These are phyloP conservation scores for Crotalus horridus DNA, from an alignment of 2,113 vertebrate genomes.

Conservation along the genomic window DNA sequence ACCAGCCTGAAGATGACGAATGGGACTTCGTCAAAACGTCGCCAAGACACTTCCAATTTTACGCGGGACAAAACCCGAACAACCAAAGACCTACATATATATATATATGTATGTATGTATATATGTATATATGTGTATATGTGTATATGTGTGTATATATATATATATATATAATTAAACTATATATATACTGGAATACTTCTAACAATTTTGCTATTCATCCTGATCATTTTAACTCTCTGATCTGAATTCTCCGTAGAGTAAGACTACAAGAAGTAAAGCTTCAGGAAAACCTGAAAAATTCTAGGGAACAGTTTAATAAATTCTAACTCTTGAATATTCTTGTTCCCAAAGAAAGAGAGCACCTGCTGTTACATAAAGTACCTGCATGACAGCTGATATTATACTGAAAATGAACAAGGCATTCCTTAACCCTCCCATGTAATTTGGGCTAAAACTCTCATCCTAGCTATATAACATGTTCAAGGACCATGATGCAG, in stretches of 20 bases:
- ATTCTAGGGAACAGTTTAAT: background rate
- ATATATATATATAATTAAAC: background rate
- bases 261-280: background rate
- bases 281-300: background rate
- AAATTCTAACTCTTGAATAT: background rate
- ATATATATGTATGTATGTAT: too few species aligned
- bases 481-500: background rate
- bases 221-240: background rate
- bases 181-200: too few species aligned
- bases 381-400: background rate
- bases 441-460: background rate
- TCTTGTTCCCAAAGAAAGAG: background rate
- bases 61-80: too few species aligned
- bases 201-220: background rate
- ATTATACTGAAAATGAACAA: background rate
- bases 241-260: background rate
- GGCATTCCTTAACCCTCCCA: background rate
- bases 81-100: too few species aligned
- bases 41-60: too few species aligned
- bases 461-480: background rate
- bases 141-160: too few species aligned
- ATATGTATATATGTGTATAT: too few species aligned
- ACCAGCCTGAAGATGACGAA: too few species aligned
- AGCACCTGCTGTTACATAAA: background rate
- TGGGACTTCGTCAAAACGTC: too few species aligned